Percentiles rank a stretch among this genome's conserved stretches.
These are phyloP conservation scores for Heliopora coerulea DNA, from an alignment of 92 coral and sea anemone species.

Conservation along the genomic window DNA sequence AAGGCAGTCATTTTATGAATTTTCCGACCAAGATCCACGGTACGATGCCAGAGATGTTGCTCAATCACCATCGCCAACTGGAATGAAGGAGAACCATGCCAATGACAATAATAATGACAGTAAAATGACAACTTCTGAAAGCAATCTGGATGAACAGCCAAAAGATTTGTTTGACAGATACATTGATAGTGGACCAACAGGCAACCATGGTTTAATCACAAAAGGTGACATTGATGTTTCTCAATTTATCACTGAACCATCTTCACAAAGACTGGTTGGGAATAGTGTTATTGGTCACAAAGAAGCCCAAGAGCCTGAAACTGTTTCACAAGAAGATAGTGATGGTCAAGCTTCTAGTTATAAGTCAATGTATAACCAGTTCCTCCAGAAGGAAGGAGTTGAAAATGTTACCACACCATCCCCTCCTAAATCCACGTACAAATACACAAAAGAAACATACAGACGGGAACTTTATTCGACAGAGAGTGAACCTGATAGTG, in stretches of 20 bases:
- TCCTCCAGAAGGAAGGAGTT: constrained; percentile 19
- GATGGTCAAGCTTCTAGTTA: constrained; percentile 2
- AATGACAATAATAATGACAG: not conserved
- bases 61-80: not conserved
- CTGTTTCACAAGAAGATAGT: not conserved
- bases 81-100: not conserved
- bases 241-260: constrained; percentile 14
- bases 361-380: constrained; percentile 29
- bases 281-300: not conserved
- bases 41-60: not conserved
- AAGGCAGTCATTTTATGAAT: constrained; percentile 27
- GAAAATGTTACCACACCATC: constrained; percentile 6
- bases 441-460: constrained; percentile 17
- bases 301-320: not conserved
- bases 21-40: not conserved
- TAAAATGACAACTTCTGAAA: not conserved
- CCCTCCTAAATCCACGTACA: constrained; percentile 21
- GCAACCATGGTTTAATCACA: not conserved
- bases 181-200: not conserved
- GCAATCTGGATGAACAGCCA: not conserved
- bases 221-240: constrained; percentile 26
- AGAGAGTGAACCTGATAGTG: constrained; percentile 34
- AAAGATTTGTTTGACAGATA: constrained; percentile 4
- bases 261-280: not conserved
- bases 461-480: constrained; percentile 10